Evolutionary conservation across 2,888 invertebrate genomes (phyloP).

Genomic region (Dynastes tityus): DNA sequence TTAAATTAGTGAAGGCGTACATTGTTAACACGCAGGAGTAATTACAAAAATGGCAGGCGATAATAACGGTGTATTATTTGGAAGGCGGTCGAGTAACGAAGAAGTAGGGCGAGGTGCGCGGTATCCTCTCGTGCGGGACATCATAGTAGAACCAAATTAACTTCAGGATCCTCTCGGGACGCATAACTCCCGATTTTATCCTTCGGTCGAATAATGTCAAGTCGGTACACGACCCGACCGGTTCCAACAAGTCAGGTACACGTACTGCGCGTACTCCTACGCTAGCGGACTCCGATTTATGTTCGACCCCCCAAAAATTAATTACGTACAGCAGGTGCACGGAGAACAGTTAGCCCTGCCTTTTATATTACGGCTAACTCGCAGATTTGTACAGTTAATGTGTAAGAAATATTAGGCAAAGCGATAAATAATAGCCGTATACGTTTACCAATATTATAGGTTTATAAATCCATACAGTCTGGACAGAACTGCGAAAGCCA

Average conservation of each 20-base stretch:
- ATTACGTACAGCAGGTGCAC: slow-evolving; percentile 58
- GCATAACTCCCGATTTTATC: slow-evolving; percentile 68
- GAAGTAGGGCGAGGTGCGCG: slow-evolving; percentile 54
- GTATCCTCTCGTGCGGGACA: slow-evolving; percentile 64
- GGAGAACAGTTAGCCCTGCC: slow-evolving; percentile 24
- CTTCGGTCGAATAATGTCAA: slow-evolving; percentile 67
- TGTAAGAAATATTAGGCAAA: slow-evolving; percentile 40
- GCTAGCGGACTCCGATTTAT: slow-evolving; percentile 45
- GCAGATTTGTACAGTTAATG: slow-evolving; percentile 44
- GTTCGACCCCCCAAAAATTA: slow-evolving; percentile 55
- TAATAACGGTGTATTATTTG: slow-evolving; percentile 37
- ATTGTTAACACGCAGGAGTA: slow-evolving; percentile 2
- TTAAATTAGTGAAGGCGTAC: not conserved
- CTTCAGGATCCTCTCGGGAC: slow-evolving; percentile 65
- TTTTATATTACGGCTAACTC: slow-evolving; percentile 45
- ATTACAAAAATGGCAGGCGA: slow-evolving; percentile 31
- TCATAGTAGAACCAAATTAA: slow-evolving; percentile 70
- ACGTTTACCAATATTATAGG: slow-evolving; percentile 14
- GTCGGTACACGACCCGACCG: slow-evolving; percentile 46
- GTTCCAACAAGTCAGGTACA: slow-evolving; percentile 35
- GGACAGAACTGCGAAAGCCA: not conserved
- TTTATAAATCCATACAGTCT: slow-evolving; percentile 27
- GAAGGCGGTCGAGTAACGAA: slow-evolving; percentile 13
- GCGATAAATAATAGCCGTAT: slow-evolving; percentile 34
- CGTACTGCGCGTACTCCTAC: slow-evolving; percentile 9